Base-by-base conservation (phyloP, 2,797 vertebrate genomes). In the Pseudotriccus pelzelni region DNA sequence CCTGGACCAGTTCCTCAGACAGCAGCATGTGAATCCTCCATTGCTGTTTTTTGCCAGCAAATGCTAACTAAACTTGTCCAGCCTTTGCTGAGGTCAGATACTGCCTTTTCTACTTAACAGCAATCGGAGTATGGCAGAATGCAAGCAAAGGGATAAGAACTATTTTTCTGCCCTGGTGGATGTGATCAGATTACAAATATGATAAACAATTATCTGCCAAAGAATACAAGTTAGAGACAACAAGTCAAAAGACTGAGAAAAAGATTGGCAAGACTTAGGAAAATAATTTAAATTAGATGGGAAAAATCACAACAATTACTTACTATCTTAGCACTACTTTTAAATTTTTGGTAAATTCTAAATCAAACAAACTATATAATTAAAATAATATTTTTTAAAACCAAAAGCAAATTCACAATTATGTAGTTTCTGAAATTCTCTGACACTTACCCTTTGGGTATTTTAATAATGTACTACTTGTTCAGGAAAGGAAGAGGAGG, bases 141-240 rank as follows among this genome's bases (percentile, higher is more conserved):
- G 37, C 78, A 94, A 94, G 47, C 89, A 85, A 86, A 88, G 73
- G 73, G 89, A 81, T 94, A 82, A 84, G 34, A 81, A 81, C 20
- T 94, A 27, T 93, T 96, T 92, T 96, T 93, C 76, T 96, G 73
- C 82, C 87, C 89, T 82, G 55, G 67, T 88, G 52, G 72, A 82
- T 15, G 41, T 28, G 83, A 94, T 96, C 85, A 84, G 36, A 84
- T 96, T 87, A 84, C 93, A 94, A 93, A 47, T 50, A 90, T 22
- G 68, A 93, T 44, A 93, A 94, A 78, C 69, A 89, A 66, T 59
- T 94, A 47, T 63, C 62, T 89, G 92, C 96, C 96, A 96, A 94
- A 64, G 34, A 92, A 87, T 25, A 84, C 82, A 94, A 90, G 41
- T 56, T 46, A 93, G 44, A 91, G 80, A 87, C 49, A 89, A 68